Evolutionary conservation across 2,113 vertebrate genomes (phyloP), one percentile per base, ranked within the genome.

Genomic region (Rhinolophus sinicus): DNA sequence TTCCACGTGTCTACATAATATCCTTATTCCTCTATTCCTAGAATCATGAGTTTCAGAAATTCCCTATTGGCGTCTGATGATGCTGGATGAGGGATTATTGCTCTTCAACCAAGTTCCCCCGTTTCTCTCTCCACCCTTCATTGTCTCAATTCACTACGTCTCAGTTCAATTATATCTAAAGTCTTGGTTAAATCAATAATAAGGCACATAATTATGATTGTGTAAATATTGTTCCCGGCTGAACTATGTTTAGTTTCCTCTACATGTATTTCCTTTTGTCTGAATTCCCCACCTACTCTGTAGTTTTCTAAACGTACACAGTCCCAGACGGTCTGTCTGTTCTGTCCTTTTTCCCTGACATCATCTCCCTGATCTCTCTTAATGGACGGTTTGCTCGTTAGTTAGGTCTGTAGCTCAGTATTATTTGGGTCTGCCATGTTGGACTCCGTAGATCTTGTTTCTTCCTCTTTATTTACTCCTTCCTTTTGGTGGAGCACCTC

Each of bases 11-110:
- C n/a, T 77, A 15, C n/a, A 22, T 40, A 18, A 35, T 35, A 38
- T 16, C 19, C 15, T 86, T 77, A 54, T 33, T n/a, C 19, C 0
- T 64, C 67, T 67, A 14, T 81, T 81, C 44, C 47, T 33, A 50
- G 54, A 91, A 76, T 72, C 30, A 18, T 47, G 87, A 47, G 6
- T 90, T 90, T 87, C 85, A 88, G 40, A 90, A 93, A 85, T 93
- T 76, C 76, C 9, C 18, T 67, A 5, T 47, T 69, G 54, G 40
- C 60, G 93, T 72, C 76, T 89, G 47, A 14, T 94, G 65, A 65
- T 38, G 22, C 52, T 4, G 35, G 60, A 1, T 72, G 50, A 93
- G 3, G 6, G 10, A 11, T 90, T 58, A 84, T 11, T 54, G 58
- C 58, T 52, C 67, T 96, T 70, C 35, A 81, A 56, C 52, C 38